phyloP scores from a whole-genome alignment of 2,888 invertebrate genomes.

The Eurois occulta region DNA sequence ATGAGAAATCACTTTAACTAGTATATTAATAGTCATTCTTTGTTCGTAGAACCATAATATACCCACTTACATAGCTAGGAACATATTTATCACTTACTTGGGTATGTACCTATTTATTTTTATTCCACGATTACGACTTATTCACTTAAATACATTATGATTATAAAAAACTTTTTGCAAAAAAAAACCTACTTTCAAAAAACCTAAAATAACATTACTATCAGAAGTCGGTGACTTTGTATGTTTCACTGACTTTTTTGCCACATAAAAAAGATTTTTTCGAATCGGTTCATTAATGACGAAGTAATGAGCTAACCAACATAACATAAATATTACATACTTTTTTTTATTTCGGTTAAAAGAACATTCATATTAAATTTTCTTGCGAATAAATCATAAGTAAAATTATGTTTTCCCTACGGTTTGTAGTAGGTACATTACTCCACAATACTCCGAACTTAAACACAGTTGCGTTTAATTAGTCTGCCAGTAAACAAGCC shows the following conservation, averaged over 20 bases:
- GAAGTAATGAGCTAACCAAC: too few species aligned
- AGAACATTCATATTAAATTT: background rate
- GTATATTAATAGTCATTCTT: background rate
- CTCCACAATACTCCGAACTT: background rate
- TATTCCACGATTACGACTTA: background rate
- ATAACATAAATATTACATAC: too few species aligned
- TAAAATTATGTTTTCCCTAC: background rate
- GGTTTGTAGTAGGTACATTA: background rate
- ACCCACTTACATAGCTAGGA: background rate
- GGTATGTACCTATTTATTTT: background rate
- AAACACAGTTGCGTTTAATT: conserved; percentile 22
- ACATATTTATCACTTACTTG: background rate
- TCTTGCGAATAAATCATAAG: background rate
- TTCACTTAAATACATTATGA: background rate
- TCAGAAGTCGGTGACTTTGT: too few species aligned
- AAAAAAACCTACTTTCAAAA: too few species aligned
- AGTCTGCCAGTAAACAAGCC: conserved; percentile 45
- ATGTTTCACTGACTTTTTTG: too few species aligned
- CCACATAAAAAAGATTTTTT: too few species aligned
- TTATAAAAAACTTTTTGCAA: too few species aligned
- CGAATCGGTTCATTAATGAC: too few species aligned
- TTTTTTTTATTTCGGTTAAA: background rate
- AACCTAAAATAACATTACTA: too few species aligned
- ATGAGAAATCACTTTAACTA: background rate
- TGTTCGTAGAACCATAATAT: background rate